Conservation (phyloP, 1,140 invertebrate species). For the Liolophura sinensis region DNA sequence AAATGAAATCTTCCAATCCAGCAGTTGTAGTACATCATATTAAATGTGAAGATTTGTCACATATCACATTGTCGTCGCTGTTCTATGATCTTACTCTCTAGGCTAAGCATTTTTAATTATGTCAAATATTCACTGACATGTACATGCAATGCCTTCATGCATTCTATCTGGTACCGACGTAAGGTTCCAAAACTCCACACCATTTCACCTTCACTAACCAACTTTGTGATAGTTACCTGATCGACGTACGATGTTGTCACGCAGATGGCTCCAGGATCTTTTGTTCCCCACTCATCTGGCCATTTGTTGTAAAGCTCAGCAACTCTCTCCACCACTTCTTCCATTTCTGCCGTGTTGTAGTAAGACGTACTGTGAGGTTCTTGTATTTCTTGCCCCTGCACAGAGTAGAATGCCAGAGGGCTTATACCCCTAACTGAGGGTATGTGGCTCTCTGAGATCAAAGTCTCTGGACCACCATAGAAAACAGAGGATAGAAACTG, state of each 20-base stretch:
- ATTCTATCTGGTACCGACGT: too few relatives aligned
- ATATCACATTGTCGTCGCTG: too few relatives aligned
- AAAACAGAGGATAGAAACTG: slow-evolving; percentile 79
- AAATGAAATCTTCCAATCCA: too few relatives aligned
- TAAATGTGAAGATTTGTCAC: too few relatives aligned
- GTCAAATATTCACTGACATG: too few relatives aligned
- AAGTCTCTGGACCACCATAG: slow-evolving; percentile 68
- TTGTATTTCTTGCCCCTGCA: slow-evolving; percentile 71
- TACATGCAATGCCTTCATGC: too few relatives aligned
- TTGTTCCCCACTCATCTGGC: slow-evolving; percentile 74
- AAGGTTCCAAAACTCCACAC: too few relatives aligned
- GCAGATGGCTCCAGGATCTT: slow-evolving; percentile 74
- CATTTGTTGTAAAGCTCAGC: slow-evolving; percentile 70
- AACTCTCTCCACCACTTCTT: slow-evolving; percentile 76
- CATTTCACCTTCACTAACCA: too few relatives aligned
- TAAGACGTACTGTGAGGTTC: slow-evolving; percentile 80
- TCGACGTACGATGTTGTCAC: slow-evolving; percentile 82
- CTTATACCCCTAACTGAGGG: slow-evolving; percentile 38
- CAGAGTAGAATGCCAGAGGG: slow-evolving; percentile 82
- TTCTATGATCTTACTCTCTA: too few relatives aligned
- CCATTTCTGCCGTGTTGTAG: slow-evolving; percentile 79
- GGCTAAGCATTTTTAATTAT: too few relatives aligned
- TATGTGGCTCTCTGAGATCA: slow-evolving; percentile 36
- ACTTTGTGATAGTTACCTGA: slow-evolving; percentile 64
- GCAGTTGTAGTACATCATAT: too few relatives aligned